Evolutionary conservation across 2,888 invertebrate genomes (phyloP).

Genomic region (Andricus curvator): DNA sequence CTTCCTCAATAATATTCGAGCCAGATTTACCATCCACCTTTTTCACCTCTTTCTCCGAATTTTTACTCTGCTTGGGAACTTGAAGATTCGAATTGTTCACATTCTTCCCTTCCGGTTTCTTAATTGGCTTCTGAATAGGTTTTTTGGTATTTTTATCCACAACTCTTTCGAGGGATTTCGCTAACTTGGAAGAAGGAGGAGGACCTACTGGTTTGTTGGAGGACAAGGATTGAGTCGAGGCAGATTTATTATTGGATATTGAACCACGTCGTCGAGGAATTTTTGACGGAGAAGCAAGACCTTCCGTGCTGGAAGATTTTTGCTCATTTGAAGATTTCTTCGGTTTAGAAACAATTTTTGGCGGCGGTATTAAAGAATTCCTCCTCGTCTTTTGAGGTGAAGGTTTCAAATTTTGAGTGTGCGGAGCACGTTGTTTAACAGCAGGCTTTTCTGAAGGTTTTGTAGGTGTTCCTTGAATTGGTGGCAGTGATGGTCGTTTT

Average conservation of each 20-base stretch:
- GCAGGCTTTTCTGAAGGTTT: slow-evolving; percentile 58
- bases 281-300: slow-evolving; percentile 67
- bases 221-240: slow-evolving; percentile 47
- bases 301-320: slow-evolving; percentile 53
- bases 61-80: slow-evolving; percentile 18
- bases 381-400: slow-evolving; percentile 10
- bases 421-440: slow-evolving; percentile 25
- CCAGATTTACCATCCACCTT: slow-evolving; percentile 17
- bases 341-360: slow-evolving; percentile 49
- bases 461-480: slow-evolving; percentile 73
- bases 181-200: slow-evolving; percentile 41
- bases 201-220: slow-evolving; percentile 44
- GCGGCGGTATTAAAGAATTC: slow-evolving; percentile 45
- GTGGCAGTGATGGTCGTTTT: slow-evolving; percentile 65
- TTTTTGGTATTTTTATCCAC: slow-evolving; percentile 44
- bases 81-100: slow-evolving; percentile 13
- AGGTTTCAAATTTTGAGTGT: slow-evolving; percentile 14
- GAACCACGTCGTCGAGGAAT: slow-evolving; percentile 69
- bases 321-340: slow-evolving; percentile 9
- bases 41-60: slow-evolving; percentile 33
- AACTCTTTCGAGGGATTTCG: slow-evolving; percentile 45
- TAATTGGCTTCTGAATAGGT: slow-evolving; percentile 8
- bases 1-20: slow-evolving; percentile 38
- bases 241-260: slow-evolving; percentile 56
- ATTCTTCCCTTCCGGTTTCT: slow-evolving; percentile 1